Percentiles rank a stretch among this genome's conserved stretches.
phyloP scores from a whole-genome alignment of 2,797 vertebrate genomes.

The Tarsius wallacei region DNA sequence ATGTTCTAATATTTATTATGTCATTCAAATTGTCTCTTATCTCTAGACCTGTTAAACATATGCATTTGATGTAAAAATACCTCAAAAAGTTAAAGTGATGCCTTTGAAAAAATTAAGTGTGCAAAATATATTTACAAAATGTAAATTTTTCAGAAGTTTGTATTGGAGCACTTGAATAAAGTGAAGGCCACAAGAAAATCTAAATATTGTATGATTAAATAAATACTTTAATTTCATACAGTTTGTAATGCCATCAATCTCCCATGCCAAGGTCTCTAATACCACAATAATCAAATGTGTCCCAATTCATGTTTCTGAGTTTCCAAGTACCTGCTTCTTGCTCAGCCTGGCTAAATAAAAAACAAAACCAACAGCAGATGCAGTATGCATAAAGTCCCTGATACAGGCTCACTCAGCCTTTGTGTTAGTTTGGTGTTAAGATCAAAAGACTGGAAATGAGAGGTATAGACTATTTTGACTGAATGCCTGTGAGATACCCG shows the following conservation, averaged over 20 bases:
- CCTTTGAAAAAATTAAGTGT: not conserved
- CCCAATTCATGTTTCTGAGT: not conserved
- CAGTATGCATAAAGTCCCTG: not conserved
- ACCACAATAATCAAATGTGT: slow-evolving; percentile 90
- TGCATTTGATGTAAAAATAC: not conserved
- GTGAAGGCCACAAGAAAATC: not conserved
- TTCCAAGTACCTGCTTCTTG: slow-evolving; percentile 3
- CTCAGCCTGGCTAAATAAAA: slow-evolving; percentile 65
- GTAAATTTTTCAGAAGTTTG: slow-evolving; percentile 67
- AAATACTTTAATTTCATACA: slow-evolving; percentile 87
- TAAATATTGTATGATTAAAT: not conserved
- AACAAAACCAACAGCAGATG: slow-evolving; percentile 40
- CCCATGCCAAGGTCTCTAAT: slow-evolving; percentile 88
- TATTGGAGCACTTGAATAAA: not conserved
- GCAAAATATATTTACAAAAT: slow-evolving; percentile 35
- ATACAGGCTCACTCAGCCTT: not conserved
- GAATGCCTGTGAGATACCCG: not conserved
- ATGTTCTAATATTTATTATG: not conserved
- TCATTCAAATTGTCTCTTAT: not conserved
- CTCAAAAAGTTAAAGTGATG: not conserved
- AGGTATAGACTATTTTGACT: not conserved
- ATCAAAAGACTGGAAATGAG: not conserved
- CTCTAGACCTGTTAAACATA: not conserved
- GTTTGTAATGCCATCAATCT: slow-evolving; percentile 89
- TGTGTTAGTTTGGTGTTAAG: not conserved